Evolutionary conservation across 2,797 vertebrate genomes (phyloP).

Genomic region (Pristis pectinata): DNA sequence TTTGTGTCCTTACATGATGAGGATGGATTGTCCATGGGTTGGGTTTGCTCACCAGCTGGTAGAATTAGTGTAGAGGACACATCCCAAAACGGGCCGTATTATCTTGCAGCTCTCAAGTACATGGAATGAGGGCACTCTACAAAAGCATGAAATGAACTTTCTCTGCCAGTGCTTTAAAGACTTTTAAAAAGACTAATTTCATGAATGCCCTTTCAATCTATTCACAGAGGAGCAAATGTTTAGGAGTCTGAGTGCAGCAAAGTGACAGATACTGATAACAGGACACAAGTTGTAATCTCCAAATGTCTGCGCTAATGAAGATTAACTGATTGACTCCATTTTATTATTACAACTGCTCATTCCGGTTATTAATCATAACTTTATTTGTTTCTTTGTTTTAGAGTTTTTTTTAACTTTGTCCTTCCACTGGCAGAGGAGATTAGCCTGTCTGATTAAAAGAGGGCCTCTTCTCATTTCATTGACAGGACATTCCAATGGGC

Average conservation of each 20-base stretch:
- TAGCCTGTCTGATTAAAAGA: not conserved
- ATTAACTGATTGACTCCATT: constrained; percentile 8
- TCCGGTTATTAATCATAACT: constrained; percentile 2
- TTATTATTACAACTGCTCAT: not conserved
- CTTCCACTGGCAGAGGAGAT: not conserved
- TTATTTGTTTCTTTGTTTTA: not conserved
- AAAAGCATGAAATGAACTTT: not conserved
- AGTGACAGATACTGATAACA: not conserved
- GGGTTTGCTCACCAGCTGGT: not conserved
- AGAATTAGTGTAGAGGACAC: not conserved
- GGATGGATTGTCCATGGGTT: not conserved
- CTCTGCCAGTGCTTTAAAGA: not conserved
- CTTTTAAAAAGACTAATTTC: not conserved
- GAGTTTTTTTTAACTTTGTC: not conserved
- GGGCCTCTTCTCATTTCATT: not conserved
- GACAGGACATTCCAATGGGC: not conserved
- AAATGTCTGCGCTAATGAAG: not conserved
- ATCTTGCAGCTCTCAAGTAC: not conserved
- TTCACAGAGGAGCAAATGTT: not conserved
- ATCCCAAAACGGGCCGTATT: not conserved
- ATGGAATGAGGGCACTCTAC: not conserved
- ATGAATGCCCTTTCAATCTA: not conserved
- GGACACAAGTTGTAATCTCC: not conserved
- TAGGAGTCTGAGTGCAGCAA: not conserved
- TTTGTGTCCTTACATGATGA: not conserved